Percentiles rank a stretch among this genome's conserved stretches.
Evolutionary conservation across 2,113 vertebrate species (phyloP).

Genomic region (Pantherophis guttatus): DNA sequence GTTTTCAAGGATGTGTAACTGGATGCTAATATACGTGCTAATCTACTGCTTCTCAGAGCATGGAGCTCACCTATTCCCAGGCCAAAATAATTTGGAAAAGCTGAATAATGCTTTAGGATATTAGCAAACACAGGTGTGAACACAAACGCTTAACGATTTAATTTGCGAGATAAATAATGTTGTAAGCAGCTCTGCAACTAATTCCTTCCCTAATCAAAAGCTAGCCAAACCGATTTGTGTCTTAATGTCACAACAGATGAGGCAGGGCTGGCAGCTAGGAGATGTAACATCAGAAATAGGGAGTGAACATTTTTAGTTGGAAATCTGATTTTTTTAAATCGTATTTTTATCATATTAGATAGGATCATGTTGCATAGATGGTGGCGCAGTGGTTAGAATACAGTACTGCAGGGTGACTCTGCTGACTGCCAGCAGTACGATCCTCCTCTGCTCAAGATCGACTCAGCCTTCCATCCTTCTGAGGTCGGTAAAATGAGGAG

Average conservation of each 20-base stretch:
- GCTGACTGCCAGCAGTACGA: too few species aligned
- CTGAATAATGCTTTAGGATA: background rate
- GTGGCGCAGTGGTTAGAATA: too few species aligned
- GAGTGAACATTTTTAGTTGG: background rate
- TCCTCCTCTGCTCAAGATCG: too few species aligned
- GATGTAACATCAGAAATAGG: background rate
- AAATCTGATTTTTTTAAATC: background rate
- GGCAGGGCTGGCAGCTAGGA: background rate
- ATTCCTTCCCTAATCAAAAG: background rate
- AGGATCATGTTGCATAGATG: background rate
- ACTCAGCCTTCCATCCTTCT: too few species aligned
- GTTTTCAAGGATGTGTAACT: slow-evolving; percentile 26
- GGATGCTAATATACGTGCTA: slow-evolving; percentile 14
- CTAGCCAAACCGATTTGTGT: background rate
- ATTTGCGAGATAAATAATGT: background rate
- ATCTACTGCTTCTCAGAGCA: slow-evolving; percentile 1
- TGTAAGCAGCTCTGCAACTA: background rate
- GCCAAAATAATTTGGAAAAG: slow-evolving; percentile 3
- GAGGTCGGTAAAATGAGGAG: too few species aligned
- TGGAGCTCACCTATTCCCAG: slow-evolving; percentile 1
- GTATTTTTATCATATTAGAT: background rate
- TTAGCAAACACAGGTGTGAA: background rate
- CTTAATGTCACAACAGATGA: background rate
- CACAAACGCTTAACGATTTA: background rate
- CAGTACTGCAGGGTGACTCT: too few species aligned